phyloP scores from a whole-genome alignment of 2,888 invertebrate species.

The Drosophila fungiperda region DNA sequence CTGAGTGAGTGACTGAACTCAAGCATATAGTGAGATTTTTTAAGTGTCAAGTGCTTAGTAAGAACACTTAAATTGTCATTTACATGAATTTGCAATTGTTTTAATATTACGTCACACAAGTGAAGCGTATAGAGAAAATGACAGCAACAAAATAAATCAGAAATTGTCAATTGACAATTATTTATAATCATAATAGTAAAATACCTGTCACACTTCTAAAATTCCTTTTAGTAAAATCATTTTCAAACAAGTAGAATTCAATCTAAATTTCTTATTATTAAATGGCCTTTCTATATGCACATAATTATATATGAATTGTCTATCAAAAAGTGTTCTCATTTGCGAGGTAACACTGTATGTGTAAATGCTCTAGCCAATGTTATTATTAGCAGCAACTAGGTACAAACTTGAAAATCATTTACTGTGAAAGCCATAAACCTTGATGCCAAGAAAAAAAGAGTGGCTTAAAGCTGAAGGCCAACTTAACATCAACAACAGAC shows the following conservation, averaged over 20 bases:
- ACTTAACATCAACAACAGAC: conserved; percentile 4
- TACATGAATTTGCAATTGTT: conserved; percentile 23
- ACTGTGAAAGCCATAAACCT: conserved; percentile 33
- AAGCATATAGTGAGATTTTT: conserved; percentile 12
- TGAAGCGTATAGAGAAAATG: neutral
- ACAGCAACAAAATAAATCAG: neutral
- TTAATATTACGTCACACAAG: neutral
- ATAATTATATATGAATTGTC: neutral
- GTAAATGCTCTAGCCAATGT: conserved; percentile 4
- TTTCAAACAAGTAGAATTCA: neutral
- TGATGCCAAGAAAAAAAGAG: conserved; percentile 36
- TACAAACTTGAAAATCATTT: conserved; percentile 40
- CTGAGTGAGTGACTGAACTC: conserved; percentile 2
- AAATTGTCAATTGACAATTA: neutral
- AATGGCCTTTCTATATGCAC: neutral
- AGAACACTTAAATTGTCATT: conserved; percentile 16
- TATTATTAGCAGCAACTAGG: neutral
- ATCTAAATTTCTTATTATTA: neutral
- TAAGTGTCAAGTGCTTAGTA: conserved; percentile 36
- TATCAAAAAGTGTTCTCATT: neutral
- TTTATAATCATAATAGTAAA: neutral
- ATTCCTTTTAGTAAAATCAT: neutral
- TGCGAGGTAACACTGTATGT: neutral
- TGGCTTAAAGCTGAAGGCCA: conserved; percentile 36
- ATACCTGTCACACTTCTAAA: neutral